A percentile compares a stretch with the other conserved stretches of the same genome.
Evolutionary conservation across 1,140 invertebrate species (phyloP).

Genomic region (Drosophila murphyi): DNA sequence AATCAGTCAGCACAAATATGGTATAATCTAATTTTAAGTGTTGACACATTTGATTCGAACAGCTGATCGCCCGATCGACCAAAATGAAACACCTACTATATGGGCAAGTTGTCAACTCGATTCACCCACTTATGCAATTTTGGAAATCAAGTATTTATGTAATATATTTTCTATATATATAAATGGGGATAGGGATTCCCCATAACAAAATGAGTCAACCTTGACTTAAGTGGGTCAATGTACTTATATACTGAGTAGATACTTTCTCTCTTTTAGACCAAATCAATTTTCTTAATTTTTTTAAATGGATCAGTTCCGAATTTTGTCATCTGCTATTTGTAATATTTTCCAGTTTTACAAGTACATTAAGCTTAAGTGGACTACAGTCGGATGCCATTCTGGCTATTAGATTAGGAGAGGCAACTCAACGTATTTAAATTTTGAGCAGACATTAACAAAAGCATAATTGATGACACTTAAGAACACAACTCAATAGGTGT

Average conservation of each 20-base stretch:
- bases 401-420: conserved; percentile 62
- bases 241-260: too few species aligned
- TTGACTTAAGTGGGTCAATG: too few species aligned
- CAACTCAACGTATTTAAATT: conserved; percentile 57
- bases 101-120: not conserved
- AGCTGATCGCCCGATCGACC: conserved; percentile 40
- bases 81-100: not conserved
- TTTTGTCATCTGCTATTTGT: too few species aligned
- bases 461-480: conserved; percentile 67
- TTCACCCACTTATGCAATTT: not conserved
- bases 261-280: too few species aligned
- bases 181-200: too few species aligned
- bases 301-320: too few species aligned
- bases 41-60: conserved; percentile 69
- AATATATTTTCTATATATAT: too few species aligned
- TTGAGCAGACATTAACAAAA: conserved; percentile 65
- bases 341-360: too few species aligned
- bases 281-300: too few species aligned
- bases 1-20: conserved; percentile 76
- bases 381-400: conserved; percentile 49
- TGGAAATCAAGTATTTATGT: not conserved
- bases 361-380: conserved; percentile 14
- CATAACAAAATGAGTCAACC: too few species aligned
- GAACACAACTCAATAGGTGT: conserved; percentile 36
- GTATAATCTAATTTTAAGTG: conserved; percentile 84